Evolutionary conservation across 2,888 invertebrate species (phyloP).

Genomic region (Penaeus monodon): DNA sequence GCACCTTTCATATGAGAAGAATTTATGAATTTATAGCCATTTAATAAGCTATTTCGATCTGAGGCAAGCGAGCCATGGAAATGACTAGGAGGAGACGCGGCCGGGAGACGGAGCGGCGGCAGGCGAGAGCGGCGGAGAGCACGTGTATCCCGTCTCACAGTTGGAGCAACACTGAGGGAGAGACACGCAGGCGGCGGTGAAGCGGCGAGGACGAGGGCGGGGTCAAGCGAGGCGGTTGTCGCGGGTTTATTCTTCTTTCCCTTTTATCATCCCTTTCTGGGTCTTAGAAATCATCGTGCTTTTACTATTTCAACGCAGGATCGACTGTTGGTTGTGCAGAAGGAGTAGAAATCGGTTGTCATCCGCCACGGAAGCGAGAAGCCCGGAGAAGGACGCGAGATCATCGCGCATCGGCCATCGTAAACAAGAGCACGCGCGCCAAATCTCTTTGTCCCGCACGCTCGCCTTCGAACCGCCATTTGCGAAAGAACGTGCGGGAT

Average conservation of each 20-base stretch:
- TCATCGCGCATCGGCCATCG: constrained; percentile 55
- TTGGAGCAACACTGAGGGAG: constrained; percentile 46
- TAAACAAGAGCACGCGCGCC: constrained; percentile 64
- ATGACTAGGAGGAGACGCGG: constrained; percentile 47
- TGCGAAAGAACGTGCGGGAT: constrained; percentile 18
- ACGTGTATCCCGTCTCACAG: constrained; percentile 40
- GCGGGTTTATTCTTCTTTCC: not conserved
- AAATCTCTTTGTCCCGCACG: constrained; percentile 63
- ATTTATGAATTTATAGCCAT: too few relatives aligned
- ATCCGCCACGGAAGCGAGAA: not conserved
- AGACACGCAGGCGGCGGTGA: constrained; percentile 48
- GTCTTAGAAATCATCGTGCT: too few relatives aligned
- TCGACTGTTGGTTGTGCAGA: too few relatives aligned
- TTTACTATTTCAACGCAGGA: too few relatives aligned
- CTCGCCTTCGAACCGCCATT: constrained; percentile 31
- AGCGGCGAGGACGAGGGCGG: constrained; percentile 1
- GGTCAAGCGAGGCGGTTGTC: not conserved
- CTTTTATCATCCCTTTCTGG: too few relatives aligned
- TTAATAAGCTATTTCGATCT: constrained; percentile 22
- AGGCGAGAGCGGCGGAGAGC: constrained; percentile 27
- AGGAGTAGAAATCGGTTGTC: too few relatives aligned
- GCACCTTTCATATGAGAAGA: constrained; percentile 20
- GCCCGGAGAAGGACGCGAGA: not conserved
- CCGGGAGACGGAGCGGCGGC: constrained; percentile 36
- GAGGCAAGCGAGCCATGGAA: constrained; percentile 42